Conservation (phyloP, 92 coral and sea anemone genomes). For the Epizoanthus scotinus region DNA sequence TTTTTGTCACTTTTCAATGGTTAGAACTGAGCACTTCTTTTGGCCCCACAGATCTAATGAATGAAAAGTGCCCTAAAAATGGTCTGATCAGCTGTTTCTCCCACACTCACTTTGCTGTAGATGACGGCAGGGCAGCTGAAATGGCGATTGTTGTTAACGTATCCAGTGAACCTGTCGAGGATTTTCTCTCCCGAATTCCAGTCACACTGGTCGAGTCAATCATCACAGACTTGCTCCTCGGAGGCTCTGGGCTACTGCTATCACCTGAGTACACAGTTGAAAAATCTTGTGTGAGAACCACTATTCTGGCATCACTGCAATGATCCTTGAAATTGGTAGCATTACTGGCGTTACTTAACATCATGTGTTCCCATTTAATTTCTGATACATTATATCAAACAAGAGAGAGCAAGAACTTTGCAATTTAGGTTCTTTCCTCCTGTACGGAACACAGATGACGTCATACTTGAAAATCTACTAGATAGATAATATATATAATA, state of each 20-base stretch:
- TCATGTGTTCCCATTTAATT: no score
- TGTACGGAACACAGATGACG: no score
- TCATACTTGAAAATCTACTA: no score
- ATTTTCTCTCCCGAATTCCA: conserved; percentile 65
- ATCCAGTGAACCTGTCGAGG: conserved; percentile 89
- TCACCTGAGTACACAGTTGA: conserved; percentile 25
- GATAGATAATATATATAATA: no score
- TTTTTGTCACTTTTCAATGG: no score
- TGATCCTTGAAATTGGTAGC: no score
- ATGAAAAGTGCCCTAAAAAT: not conserved
- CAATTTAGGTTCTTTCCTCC: no score
- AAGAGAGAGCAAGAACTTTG: no score
- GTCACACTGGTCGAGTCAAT: conserved; percentile 63
- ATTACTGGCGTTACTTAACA: conserved; percentile 9
- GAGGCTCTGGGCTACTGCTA: conserved; percentile 33
- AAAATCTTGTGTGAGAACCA: no score
- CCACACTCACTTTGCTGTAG: conserved; percentile 56
- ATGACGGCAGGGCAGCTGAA: conserved; percentile 86
- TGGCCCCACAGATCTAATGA: no score
- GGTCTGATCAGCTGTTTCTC: not conserved
- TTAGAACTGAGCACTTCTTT: not conserved
- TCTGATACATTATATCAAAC: no score
- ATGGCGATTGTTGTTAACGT: conserved; percentile 94
- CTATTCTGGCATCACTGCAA: no score
- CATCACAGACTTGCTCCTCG: conserved; percentile 47